Evolutionary conservation across 2,888 invertebrate species (phyloP).

Genomic region (Dryobota labecula): DNA sequence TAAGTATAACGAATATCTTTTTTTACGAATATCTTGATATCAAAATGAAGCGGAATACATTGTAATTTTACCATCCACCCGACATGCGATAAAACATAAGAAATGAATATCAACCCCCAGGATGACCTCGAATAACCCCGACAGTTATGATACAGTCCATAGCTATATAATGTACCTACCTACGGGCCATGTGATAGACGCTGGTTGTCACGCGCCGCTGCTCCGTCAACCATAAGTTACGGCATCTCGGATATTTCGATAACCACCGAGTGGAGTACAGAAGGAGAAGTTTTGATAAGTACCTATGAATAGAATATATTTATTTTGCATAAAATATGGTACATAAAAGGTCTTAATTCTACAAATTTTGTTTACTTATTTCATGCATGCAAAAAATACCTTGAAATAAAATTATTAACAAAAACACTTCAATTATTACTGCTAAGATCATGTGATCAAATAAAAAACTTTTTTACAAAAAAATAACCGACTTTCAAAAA

Average conservation of each 20-base stretch:
- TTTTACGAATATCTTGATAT: background rate
- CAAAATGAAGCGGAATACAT: background rate
- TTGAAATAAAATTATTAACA: too few species aligned
- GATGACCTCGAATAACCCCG: constrained; percentile 39
- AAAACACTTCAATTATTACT: too few species aligned
- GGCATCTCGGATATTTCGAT: constrained; percentile 23
- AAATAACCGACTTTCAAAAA: too few species aligned
- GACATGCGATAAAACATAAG: constrained; percentile 1
- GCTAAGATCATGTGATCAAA: too few species aligned
- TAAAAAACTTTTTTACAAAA: too few species aligned
- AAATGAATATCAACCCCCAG: background rate
- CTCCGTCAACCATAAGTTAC: constrained; percentile 35
- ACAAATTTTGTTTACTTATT: too few species aligned
- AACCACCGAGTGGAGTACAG: constrained; percentile 4
- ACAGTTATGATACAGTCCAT: constrained; percentile 8
- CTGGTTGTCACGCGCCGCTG: constrained; percentile 44
- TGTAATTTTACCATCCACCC: background rate
- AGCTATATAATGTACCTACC: constrained; percentile 3
- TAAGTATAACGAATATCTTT: too few species aligned
- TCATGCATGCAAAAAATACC: too few species aligned
- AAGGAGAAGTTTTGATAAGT: constrained; percentile 2
- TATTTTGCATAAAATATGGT: background rate
- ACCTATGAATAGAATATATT: too few species aligned
- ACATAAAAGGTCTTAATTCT: too few species aligned
- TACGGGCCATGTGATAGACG: constrained; percentile 9